Evolutionary conservation across 2,113 vertebrate genomes (phyloP), one percentile per base, ranked within the genome.

Genomic region (Takifugu flavidus): DNA sequence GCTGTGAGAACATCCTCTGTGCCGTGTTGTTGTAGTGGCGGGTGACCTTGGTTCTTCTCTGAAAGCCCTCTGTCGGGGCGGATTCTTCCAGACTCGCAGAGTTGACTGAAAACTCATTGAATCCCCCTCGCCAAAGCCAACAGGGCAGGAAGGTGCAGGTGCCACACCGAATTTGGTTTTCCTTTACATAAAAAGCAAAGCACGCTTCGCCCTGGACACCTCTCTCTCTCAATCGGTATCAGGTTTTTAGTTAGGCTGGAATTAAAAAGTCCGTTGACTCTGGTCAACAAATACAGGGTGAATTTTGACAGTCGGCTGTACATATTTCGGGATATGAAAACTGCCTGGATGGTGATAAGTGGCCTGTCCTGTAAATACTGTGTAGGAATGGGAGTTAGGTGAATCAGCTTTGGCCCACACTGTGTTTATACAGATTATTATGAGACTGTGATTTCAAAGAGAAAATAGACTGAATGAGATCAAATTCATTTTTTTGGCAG

Each of bases 61-160:
- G 58, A 80, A 82, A 82, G 73, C 70, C 59, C 67, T 78, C 77
- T 79, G 75, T 82, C 73, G 45, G 62, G 64, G 46, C 67, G 64
- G 49, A 77, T 77, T 76, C 75, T 72, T 82, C 67, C 77, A 78
- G 73, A 53, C 77, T 67, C 54, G 56, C 59, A 74, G 68, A 71
- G 66, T 82, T 80, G 75, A 75, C 79, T 68, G 73, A 76, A 77
- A 77, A 62, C 67, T 69, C 71, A 63, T 72, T 78, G 74, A 82
- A 70, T 80, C 70, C 65, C 59, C 67, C 39, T 59, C 27, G 72
- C 86, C 83, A 88, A 89, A 88, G 81, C 82, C 72, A 87, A 82
- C 82, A 79, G 82, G 75, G 80, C 72, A 70, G 44, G 59, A 77
- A 65, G 72, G 72, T 75, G 77, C 76, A 83, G 82, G 84, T 77